These are phyloP conservation scores for Folsomia manolachei DNA, from an alignment of 2,888 invertebrate species.

Conservation along the genomic window DNA sequence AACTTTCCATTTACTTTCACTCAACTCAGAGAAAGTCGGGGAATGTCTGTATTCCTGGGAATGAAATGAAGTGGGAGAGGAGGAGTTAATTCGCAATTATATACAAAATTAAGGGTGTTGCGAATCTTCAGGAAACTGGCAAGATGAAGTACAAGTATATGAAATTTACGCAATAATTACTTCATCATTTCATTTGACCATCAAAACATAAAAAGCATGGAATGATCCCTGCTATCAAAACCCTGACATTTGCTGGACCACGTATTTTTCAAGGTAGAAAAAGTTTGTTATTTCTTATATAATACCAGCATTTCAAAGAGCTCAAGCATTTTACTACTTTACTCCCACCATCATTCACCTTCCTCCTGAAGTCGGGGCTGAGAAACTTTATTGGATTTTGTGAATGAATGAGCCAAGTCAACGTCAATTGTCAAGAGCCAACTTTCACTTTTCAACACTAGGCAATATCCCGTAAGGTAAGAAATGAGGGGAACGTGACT, in stretches of 20 bases:
- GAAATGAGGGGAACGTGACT: not conserved
- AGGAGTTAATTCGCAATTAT: too few species aligned
- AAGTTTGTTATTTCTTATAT: not conserved
- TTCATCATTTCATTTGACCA: too few species aligned
- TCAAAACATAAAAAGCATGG: too few species aligned
- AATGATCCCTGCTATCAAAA: not conserved
- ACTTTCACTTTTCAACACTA: not conserved
- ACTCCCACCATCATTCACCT: not conserved
- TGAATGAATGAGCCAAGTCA: conserved; percentile 22
- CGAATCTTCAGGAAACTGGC: not conserved
- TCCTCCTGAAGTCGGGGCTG: not conserved
- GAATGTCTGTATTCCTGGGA: too few species aligned
- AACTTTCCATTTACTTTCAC: not conserved
- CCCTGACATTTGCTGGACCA: not conserved
- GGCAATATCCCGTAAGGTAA: not conserved
- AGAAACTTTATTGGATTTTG: conserved; percentile 21
- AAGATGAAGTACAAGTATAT: too few species aligned
- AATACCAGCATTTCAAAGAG: not conserved
- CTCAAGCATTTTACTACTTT: not conserved
- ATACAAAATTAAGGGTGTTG: not conserved
- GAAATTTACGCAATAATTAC: too few species aligned
- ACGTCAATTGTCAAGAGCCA: not conserved
- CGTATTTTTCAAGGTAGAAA: not conserved
- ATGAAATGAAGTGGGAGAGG: not conserved
- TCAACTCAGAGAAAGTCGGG: not conserved